Conservation (phyloP, 2,113 vertebrate species). For the Haemorhous mexicanus region DNA sequence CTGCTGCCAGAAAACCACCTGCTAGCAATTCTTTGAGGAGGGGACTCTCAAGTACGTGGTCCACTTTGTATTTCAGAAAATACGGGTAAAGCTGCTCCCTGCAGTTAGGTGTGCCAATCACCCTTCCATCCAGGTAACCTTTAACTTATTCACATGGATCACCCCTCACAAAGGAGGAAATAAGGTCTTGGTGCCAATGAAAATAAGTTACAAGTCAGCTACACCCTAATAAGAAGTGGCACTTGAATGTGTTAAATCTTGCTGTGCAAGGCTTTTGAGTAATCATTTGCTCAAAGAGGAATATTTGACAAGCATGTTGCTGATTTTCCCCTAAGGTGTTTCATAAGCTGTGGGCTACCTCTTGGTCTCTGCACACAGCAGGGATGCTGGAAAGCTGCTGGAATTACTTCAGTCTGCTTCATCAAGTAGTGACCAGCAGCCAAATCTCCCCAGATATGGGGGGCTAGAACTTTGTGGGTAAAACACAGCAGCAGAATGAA, state of each 20-base stretch:
- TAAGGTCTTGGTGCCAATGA: not conserved
- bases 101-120: not conserved
- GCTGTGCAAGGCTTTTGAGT: not conserved
- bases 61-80: not conserved
- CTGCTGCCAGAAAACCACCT: not conserved
- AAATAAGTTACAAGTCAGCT: not conserved
- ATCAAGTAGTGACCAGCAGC: not conserved
- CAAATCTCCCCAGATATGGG: not conserved
- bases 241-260: not conserved
- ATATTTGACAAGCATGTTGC: not conserved
- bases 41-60: not conserved
- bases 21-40: not conserved
- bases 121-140: not conserved
- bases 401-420: not conserved
- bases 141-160: not conserved
- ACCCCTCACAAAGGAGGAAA: constrained; percentile 9
- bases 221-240: not conserved
- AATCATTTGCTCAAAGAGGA: not conserved
- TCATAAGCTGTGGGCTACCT: constrained; percentile 17
- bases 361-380: not conserved
- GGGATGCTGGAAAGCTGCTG: not conserved
- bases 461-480: not conserved
- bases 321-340: constrained; percentile 43
- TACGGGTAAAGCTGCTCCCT: not conserved
- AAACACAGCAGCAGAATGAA: not conserved